Evolutionary conservation across 2,113 vertebrate species (phyloP).

Genomic region (Rhodinocichla rosea): DNA sequence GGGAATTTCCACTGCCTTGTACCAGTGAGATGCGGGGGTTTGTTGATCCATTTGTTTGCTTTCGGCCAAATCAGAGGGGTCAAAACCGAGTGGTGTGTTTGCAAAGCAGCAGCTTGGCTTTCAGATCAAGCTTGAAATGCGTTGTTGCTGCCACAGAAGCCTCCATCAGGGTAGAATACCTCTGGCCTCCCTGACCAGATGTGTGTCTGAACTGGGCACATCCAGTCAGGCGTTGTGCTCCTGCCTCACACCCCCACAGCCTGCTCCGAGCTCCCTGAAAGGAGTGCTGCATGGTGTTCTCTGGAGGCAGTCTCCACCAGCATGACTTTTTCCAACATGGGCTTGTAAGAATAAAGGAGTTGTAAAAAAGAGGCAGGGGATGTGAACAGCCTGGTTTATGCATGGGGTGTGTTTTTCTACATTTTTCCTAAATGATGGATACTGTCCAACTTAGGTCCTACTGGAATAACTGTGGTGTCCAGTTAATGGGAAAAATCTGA

Average conservation of each 20-base stretch:
- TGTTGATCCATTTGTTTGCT: background rate
- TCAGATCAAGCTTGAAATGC: background rate
- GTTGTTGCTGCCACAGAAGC: background rate
- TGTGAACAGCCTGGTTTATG: background rate
- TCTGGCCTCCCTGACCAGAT: background rate
- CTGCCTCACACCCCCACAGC: background rate
- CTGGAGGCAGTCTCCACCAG: background rate
- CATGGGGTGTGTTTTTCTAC: background rate
- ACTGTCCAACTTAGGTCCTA: background rate
- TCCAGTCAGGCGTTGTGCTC: background rate
- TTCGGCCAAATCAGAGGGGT: background rate
- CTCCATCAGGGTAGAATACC: fast-evolving
- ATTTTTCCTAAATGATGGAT: background rate
- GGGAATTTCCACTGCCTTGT: background rate
- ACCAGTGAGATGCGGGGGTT: background rate
- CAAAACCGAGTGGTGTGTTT: background rate
- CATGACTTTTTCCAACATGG: background rate
- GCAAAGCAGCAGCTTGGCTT: background rate
- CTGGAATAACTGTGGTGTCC: background rate
- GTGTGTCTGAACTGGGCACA: background rate
- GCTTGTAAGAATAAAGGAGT: background rate
- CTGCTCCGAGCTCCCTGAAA: background rate
- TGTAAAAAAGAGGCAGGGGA: background rate
- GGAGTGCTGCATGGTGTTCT: background rate
- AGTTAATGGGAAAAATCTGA: background rate